Conservation (phyloP, 2,113 vertebrate species). For the Dryoscopus gambensis region DNA sequence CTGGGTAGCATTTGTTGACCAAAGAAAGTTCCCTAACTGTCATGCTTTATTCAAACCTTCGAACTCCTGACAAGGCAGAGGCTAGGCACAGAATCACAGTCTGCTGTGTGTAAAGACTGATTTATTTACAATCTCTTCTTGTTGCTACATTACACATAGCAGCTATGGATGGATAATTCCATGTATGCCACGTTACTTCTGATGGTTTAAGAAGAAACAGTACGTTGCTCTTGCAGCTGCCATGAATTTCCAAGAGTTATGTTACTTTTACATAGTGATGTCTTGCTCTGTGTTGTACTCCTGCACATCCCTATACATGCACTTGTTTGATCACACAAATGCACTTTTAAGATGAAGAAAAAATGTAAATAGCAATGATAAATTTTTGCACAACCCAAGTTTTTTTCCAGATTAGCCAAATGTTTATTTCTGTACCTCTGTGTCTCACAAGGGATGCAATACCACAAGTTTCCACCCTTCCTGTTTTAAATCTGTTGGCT, state of each 20-base stretch:
- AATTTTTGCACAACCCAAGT: background rate
- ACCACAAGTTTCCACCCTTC: background rate
- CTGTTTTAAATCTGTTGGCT: background rate
- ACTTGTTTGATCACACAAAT: background rate
- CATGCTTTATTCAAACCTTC: background rate
- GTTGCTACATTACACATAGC: background rate
- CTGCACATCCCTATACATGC: background rate
- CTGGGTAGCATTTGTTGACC: background rate
- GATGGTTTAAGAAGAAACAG: background rate
- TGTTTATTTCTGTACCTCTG: background rate
- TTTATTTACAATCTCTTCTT: background rate
- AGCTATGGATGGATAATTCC: background rate
- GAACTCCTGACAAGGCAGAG: background rate
- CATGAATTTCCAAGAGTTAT: background rate
- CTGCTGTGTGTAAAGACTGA: background rate
- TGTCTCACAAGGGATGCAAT: background rate
- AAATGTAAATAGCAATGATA: background rate
- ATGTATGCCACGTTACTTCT: background rate
- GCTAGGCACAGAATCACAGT: background rate
- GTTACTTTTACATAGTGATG: accelerated
- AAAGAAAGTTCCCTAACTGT: background rate
- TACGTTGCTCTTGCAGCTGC: background rate
- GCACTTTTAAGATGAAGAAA: background rate
- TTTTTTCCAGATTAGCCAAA: background rate
- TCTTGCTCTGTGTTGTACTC: background rate